These are phyloP conservation scores for Uria aalge DNA, from an alignment of 2,113 vertebrate species.

Conservation along the genomic window DNA sequence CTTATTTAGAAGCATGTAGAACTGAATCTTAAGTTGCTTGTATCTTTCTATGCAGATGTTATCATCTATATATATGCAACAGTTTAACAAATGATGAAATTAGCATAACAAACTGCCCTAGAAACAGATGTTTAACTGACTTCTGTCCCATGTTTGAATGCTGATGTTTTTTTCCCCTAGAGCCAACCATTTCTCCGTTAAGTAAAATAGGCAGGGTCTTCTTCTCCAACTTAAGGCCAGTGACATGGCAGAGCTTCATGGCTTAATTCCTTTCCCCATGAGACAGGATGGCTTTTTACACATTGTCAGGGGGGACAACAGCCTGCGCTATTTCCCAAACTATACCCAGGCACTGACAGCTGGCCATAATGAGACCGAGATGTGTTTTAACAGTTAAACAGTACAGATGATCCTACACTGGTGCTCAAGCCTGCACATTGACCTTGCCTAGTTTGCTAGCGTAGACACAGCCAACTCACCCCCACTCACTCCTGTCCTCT, in stretches of 20 bases:
- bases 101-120: neutral
- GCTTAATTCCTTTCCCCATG: neutral
- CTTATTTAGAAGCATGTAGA: neutral
- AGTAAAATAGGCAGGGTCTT: neutral
- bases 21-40: neutral
- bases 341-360: neutral
- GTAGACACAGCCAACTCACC: neutral
- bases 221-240: neutral
- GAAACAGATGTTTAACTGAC: neutral
- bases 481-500: neutral
- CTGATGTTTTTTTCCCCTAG: neutral
- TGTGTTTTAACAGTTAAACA: neutral
- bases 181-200: neutral
- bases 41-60: neutral
- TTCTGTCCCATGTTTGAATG: neutral
- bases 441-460: neutral
- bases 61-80: neutral
- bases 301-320: rapidly evolving
- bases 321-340: neutral
- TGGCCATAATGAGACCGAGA: neutral
- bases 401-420: neutral
- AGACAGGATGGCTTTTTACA: neutral
- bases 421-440: neutral
- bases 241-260: neutral
- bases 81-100: neutral